A percentile compares a stretch with the other conserved stretches of the same genome.
Evolutionary conservation across 2,888 invertebrate genomes (phyloP).

Genomic region (Neoaliturus tenellus): DNA sequence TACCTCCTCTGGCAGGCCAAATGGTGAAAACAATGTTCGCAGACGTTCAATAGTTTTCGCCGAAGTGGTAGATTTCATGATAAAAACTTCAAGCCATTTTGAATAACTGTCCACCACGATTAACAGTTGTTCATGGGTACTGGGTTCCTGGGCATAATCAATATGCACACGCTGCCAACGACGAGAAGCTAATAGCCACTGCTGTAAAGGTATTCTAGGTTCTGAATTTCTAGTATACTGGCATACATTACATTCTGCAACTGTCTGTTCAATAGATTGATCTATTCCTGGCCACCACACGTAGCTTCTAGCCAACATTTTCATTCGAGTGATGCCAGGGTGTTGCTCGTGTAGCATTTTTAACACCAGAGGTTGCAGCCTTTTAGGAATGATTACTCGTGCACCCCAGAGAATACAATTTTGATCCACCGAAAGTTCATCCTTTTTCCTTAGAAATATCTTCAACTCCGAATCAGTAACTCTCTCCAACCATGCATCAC

Average conservation of each 20-base stretch:
- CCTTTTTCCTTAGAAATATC: conserved; percentile 2
- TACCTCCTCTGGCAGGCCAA: conserved; percentile 21
- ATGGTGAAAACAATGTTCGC: conserved; percentile 1
- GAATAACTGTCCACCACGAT: conserved; percentile 55
- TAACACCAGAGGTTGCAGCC: neutral
- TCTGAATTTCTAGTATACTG: conserved; percentile 60
- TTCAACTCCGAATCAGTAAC: neutral
- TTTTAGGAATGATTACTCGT: conserved; percentile 23
- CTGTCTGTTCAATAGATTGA: neutral
- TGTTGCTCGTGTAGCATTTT: conserved; percentile 25
- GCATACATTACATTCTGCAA: conserved; percentile 55
- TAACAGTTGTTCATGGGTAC: conserved; percentile 35
- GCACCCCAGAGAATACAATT: conserved; percentile 33
- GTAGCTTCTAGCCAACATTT: conserved; percentile 40
- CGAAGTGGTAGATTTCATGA: neutral
- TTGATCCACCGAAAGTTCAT: conserved; percentile 19
- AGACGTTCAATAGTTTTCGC: conserved; percentile 33
- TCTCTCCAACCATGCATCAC: conserved; percentile 17
- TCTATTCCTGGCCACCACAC: conserved; percentile 47
- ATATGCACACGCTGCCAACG: conserved; percentile 16
- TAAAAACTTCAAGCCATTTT: conserved; percentile 58
- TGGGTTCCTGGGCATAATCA: conserved; percentile 27
- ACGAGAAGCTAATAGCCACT: neutral
- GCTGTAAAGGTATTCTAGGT: conserved; percentile 62
- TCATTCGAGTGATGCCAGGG: conserved; percentile 12